Evolutionary conservation across 2,797 vertebrate species (phyloP), one percentile per base, ranked within the genome.

Genomic region (Arnoldichthys spilopterus): DNA sequence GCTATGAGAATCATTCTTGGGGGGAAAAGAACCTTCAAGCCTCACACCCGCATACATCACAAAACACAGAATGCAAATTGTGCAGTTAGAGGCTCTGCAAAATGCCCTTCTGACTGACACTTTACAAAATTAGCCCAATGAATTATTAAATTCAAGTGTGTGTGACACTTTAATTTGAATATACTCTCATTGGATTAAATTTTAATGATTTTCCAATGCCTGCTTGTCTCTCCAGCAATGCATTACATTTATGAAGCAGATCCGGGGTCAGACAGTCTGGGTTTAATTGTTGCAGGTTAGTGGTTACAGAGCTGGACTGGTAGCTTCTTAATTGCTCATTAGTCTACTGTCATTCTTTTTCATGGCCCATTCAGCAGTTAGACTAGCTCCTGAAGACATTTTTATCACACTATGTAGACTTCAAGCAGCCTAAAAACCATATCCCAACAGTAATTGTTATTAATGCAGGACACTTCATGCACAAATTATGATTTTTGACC

Each of bases 121-220:
- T 79, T 40, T n/a, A 79, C 53, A 83, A 84, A 86, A 79, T 75
- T 53, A 70, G 79, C 71, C 59, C 73, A 61, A 85, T 85, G 3
- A 79, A 85, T 86, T 22, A 88, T 88, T 87, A 30, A 81, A 84
- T 78, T 28, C 54, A 79, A 84, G 64, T 63, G 20, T 62, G 30
- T 72, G 67, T 70, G 72, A 79, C 51, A 79, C 74, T 62, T 62
- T 81, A 77, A 82, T 78, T 81, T 75, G 4, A 30, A 84, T 75
- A 56, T 85, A 74, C 62, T 76, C 40, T 84, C 47, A n/a, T 43
- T 74, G 69, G 83, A 87, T 84, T 78, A 34, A 45, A 51, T 85
- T 83, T 80, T 77, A 78, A 81, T 82, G 47, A 40, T 63, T 34
- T 61, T 68, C 34, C 68, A n/a, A 43, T 77, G 77, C n/a, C 56